phyloP scores from a whole-genome alignment of 2,888 invertebrate genomes.

The Platycheirus rosarum region DNA sequence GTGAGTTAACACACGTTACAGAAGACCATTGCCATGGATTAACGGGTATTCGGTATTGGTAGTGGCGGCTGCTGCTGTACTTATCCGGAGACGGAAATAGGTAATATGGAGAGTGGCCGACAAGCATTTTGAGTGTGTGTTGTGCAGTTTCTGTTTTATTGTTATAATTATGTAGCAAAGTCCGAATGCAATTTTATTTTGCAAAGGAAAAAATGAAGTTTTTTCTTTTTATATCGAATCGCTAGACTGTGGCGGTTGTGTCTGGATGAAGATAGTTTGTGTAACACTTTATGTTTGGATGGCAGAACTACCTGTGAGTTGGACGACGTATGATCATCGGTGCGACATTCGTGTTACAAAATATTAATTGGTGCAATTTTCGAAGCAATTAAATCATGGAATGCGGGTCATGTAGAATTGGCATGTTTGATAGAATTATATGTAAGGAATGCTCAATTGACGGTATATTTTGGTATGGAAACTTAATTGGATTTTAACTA shows the following conservation, averaged over 20 bases:
- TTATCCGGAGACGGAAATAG: constrained; percentile 71
- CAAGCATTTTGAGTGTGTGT: constrained; percentile 18
- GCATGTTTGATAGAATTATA: not conserved
- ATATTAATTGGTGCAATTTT: constrained; percentile 72
- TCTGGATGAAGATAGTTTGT: constrained; percentile 66
- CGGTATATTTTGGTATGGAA: not conserved
- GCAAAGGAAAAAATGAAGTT: too few species aligned
- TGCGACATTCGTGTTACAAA: constrained; percentile 64
- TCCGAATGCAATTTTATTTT: constrained; percentile 38
- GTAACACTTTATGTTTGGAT: constrained; percentile 48
- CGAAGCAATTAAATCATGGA: constrained; percentile 60
- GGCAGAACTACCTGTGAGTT: constrained; percentile 8
- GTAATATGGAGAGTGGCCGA: constrained; percentile 57
- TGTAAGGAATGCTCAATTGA: constrained; percentile 1
- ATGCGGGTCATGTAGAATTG: constrained; percentile 58
- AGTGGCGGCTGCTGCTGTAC: constrained; percentile 15
- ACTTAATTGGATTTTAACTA: constrained; percentile 6
- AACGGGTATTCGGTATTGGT: constrained; percentile 7
- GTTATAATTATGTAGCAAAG: constrained; percentile 48
- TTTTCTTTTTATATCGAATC: constrained; percentile 17
- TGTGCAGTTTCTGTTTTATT: constrained; percentile 67
- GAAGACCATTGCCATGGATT: constrained; percentile 64
- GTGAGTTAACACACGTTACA: constrained; percentile 28
- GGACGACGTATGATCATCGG: constrained; percentile 29
- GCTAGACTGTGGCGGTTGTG: constrained; percentile 70